Percentiles rank a stretch among this genome's conserved stretches.
These are phyloP conservation scores for Poecilia wingei DNA, from an alignment of 2,797 vertebrate genomes.

Conservation along the genomic window DNA sequence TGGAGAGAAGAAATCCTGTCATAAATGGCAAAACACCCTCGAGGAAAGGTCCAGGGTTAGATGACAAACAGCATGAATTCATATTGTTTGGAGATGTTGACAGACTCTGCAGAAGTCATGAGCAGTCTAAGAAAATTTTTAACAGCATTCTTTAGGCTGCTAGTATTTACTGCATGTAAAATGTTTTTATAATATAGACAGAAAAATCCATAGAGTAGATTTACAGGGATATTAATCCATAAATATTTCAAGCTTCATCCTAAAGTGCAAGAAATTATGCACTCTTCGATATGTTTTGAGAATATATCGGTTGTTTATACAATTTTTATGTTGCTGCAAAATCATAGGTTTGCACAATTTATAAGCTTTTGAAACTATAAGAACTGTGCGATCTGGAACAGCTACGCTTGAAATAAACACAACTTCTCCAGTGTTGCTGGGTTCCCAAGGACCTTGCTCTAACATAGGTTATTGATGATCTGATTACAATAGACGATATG, in stretches of 20 bases:
- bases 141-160: slow-evolving; percentile 33
- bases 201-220: slow-evolving; percentile 24
- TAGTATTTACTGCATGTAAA: slow-evolving; percentile 21
- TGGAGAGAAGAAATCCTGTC: slow-evolving; percentile 60
- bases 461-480: neutral
- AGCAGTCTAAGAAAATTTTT: slow-evolving; percentile 43
- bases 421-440: neutral
- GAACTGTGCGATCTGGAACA: neutral
- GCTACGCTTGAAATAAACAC: neutral
- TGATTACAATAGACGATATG: neutral
- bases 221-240: slow-evolving; percentile 3
- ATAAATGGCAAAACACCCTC: slow-evolving; percentile 77
- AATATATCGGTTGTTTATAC: neutral
- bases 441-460: neutral
- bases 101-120: slow-evolving; percentile 37
- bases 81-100: slow-evolving; percentile 67
- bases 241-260: neutral
- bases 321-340: neutral
- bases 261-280: neutral
- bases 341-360: neutral
- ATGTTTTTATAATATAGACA: slow-evolving; percentile 9
- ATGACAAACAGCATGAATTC: slow-evolving; percentile 71
- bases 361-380: neutral
- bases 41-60: slow-evolving; percentile 58
- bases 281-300: neutral